A percentile compares a stretch with the other conserved stretches of the same genome.
Evolutionary conservation across 2,888 invertebrate species (phyloP).

Genomic region (Cryptus armator): DNA sequence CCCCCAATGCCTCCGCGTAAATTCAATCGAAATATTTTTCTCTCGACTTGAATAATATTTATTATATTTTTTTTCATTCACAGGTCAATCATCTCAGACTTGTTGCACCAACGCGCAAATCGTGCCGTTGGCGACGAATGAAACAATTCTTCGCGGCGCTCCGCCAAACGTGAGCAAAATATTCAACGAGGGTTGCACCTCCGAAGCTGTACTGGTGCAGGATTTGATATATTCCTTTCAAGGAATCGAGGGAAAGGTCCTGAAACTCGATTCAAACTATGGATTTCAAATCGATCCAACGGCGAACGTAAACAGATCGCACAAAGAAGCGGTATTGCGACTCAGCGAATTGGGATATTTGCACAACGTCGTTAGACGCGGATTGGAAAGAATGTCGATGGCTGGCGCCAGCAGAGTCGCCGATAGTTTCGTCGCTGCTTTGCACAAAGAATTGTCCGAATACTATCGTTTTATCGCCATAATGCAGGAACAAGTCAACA

Average conservation of each 20-base stretch:
- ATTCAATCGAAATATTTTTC: slow-evolving; percentile 21
- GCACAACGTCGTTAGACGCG: slow-evolving; percentile 93
- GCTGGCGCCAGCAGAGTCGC: slow-evolving; percentile 91
- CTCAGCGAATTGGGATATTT: slow-evolving; percentile 95
- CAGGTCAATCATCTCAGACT: slow-evolving; percentile 78
- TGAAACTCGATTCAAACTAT: slow-evolving; percentile 89
- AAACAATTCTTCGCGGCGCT: slow-evolving; percentile 72
- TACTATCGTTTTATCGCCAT: slow-evolving; percentile 96
- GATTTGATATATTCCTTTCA: slow-evolving; percentile 95
- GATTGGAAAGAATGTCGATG: slow-evolving; percentile 89
- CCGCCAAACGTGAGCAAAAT: slow-evolving; percentile 74
- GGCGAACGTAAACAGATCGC: slow-evolving; percentile 86
- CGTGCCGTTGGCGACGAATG: slow-evolving; percentile 75
- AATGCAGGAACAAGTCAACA: slow-evolving; percentile 93
- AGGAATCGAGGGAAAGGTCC: slow-evolving; percentile 93
- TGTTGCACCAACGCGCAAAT: slow-evolving; percentile 77
- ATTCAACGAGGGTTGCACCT: slow-evolving; percentile 82
- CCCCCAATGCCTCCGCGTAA: neutral
- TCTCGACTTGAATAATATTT: neutral
- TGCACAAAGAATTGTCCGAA: slow-evolving; percentile 94
- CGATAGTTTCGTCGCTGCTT: slow-evolving; percentile 94
- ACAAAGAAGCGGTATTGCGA: slow-evolving; percentile 89
- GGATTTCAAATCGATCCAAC: slow-evolving; percentile 88
- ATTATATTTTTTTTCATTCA: neutral
- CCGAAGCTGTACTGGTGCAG: slow-evolving; percentile 88